phyloP scores from a whole-genome alignment of 2,888 invertebrate species.

The Melanostoma scalare region DNA sequence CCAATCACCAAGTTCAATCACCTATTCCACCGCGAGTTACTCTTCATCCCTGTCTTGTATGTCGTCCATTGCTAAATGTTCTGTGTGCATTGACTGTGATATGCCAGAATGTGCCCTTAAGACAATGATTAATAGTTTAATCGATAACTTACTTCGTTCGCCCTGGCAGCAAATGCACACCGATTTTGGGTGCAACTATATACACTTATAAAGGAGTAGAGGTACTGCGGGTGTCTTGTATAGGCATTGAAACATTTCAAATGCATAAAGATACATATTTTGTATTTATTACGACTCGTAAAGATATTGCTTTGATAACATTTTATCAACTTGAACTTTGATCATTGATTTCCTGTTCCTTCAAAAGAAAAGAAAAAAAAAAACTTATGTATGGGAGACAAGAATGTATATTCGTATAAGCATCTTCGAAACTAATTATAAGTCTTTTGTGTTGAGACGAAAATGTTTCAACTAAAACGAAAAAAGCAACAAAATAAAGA shows the following conservation, averaged over 20 bases:
- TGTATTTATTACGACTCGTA: background rate
- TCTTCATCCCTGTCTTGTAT: slow-evolving; percentile 30
- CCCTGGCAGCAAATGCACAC: slow-evolving; percentile 38
- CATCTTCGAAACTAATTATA: slow-evolving; percentile 62
- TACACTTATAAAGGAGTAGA: slow-evolving; percentile 2
- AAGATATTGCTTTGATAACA: slow-evolving; percentile 28
- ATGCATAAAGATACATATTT: slow-evolving; percentile 28
- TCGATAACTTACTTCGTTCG: slow-evolving; percentile 74
- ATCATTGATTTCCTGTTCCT: slow-evolving; percentile 11
- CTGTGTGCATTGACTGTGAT: slow-evolving; percentile 74
- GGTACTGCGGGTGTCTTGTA: background rate
- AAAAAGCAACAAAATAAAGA: slow-evolving; percentile 74
- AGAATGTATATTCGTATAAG: slow-evolving; percentile 17
- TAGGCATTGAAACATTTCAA: background rate
- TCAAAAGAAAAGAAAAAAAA: slow-evolving; percentile 12
- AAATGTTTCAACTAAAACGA: slow-evolving; percentile 16
- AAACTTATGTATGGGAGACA: background rate
- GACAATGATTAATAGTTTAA: slow-evolving; percentile 76
- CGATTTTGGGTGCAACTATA: slow-evolving; percentile 13
- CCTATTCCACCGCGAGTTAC: slow-evolving; percentile 61
- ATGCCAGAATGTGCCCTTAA: slow-evolving; percentile 75
- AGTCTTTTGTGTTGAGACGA: slow-evolving; percentile 70
- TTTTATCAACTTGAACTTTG: slow-evolving; percentile 43
- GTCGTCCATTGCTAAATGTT: slow-evolving; percentile 57
- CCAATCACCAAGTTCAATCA: slow-evolving; percentile 69